Conservation (phyloP, 1,140 invertebrate species). For the Anoplophora glabripennis region DNA sequence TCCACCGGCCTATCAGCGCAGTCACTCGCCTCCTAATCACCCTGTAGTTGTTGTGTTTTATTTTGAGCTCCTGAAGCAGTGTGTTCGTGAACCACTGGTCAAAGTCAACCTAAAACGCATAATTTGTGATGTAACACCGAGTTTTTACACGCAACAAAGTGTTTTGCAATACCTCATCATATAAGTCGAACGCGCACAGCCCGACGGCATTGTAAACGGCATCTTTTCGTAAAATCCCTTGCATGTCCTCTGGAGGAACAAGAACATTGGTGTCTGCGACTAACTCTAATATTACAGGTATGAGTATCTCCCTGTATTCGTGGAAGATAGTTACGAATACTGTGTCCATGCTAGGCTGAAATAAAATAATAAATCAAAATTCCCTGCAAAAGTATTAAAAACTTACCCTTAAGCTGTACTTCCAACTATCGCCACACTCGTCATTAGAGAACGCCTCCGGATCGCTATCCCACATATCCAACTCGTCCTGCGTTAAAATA, state of each 20-base stretch:
- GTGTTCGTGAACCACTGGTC: constrained; percentile 88
- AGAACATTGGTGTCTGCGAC: constrained; percentile 63
- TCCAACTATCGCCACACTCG: constrained; percentile 87
- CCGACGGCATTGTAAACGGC: constrained; percentile 94
- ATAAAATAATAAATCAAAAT: too few relatives aligned
- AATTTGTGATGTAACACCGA: too few relatives aligned
- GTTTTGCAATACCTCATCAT: too few relatives aligned
- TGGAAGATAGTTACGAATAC: constrained; percentile 82
- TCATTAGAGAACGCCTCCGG: constrained; percentile 87
- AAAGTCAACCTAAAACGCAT: too few relatives aligned
- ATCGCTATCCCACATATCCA: constrained; percentile 85
- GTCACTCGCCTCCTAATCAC: constrained; percentile 85
- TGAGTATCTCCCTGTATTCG: constrained; percentile 69
- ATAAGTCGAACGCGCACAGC: constrained; percentile 85
- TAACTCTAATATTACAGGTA: constrained; percentile 71
- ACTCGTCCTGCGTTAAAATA: constrained; percentile 76
- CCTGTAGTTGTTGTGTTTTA: constrained; percentile 79
- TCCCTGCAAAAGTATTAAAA: too few relatives aligned
- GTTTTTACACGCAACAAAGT: too few relatives aligned
- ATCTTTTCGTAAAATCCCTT: constrained; percentile 82
- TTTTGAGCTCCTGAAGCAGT: constrained; percentile 76
- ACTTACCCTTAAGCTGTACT: constrained; percentile 84
- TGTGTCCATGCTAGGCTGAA: constrained; percentile 83
- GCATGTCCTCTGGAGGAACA: constrained; percentile 67
- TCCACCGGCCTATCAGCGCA: constrained; percentile 82